These are phyloP conservation scores for Microctenopoma stevenorrisi DNA, from an alignment of 2,797 vertebrate species.

Conservation along the genomic window DNA sequence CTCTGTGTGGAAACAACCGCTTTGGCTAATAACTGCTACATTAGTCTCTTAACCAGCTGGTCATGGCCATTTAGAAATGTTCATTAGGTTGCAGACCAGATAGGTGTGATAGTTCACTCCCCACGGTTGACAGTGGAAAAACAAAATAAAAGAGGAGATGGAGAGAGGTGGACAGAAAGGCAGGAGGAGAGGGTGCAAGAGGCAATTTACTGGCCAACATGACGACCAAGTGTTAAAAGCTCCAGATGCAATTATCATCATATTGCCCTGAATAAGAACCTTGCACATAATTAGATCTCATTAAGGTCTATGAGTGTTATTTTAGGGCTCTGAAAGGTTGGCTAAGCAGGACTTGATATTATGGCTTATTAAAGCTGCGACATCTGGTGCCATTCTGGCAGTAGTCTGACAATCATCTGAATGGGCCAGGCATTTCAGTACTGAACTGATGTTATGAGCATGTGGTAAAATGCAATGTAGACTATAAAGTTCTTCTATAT, in stretches of 20 bases:
- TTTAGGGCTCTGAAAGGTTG: conserved; percentile 79
- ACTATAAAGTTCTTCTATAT: conserved; percentile 19
- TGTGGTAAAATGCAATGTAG: conserved; percentile 32
- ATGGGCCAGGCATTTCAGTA: conserved; percentile 31
- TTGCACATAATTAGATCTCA: conserved; percentile 81
- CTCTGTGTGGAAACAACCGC: conserved; percentile 81
- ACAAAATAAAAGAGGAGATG: conserved; percentile 18
- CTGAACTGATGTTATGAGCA: conserved; percentile 34
- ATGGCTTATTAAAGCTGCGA: conserved; percentile 81
- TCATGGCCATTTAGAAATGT: conserved; percentile 87
- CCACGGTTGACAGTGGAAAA: conserved; percentile 66
- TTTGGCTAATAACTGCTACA: conserved; percentile 85
- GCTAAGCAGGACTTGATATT: conserved; percentile 81
- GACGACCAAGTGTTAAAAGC: conserved; percentile 82
- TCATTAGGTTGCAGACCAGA: conserved; percentile 81
- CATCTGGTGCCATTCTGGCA: conserved; percentile 79
- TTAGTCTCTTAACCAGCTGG: conserved; percentile 86
- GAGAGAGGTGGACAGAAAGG: conserved; percentile 17
- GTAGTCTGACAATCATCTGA: conserved; percentile 37
- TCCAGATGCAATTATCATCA: conserved; percentile 80
- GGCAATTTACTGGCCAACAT: conserved; percentile 74
- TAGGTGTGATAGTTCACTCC: conserved; percentile 81
- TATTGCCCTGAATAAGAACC: conserved; percentile 78
- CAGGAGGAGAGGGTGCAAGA: conserved; percentile 41
- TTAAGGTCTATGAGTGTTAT: conserved; percentile 82